phyloP scores from a whole-genome alignment of 2,888 invertebrate species.

The Drosophila leonis region DNA sequence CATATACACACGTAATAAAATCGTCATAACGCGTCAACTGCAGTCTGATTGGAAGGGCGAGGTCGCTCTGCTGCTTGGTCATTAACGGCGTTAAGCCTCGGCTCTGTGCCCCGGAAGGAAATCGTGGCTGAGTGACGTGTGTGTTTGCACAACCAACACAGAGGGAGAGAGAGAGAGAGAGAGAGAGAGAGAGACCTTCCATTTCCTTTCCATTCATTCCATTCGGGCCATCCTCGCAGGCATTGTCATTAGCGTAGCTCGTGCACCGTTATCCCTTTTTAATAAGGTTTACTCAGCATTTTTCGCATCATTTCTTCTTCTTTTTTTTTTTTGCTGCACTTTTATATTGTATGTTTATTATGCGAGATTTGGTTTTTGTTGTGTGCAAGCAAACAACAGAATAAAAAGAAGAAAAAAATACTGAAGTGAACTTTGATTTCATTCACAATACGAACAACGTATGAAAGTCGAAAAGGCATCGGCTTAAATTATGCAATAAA shows the following conservation, averaged over 20 bases:
- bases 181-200: constrained; percentile 13
- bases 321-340: constrained; percentile 21
- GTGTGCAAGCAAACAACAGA: constrained; percentile 44
- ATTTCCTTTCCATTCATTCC: constrained; percentile 17
- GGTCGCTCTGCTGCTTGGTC: constrained; percentile 69
- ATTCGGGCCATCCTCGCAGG: constrained; percentile 48
- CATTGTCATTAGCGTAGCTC: constrained; percentile 77
- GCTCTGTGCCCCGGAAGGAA: constrained; percentile 66
- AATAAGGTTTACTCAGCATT: constrained; percentile 81
- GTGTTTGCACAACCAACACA: constrained; percentile 64
- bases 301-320: constrained; percentile 31
- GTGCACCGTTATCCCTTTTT: constrained; percentile 78
- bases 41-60: constrained; percentile 36
- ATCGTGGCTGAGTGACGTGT: constrained; percentile 80
- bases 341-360: constrained; percentile 66
- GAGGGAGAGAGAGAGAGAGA: constrained; percentile 17
- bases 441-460: neutral
- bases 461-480: neutral
- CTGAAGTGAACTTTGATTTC: constrained; percentile 46
- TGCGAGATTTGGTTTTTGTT: constrained; percentile 69
- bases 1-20: constrained; percentile 71
- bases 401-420: constrained; percentile 17
- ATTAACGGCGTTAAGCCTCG: constrained; percentile 76
- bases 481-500: constrained; percentile 7
- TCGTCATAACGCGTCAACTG: constrained; percentile 55